phyloP scores from a whole-genome alignment of 2,888 invertebrate genomes.

The Cephus nigrinus region DNA sequence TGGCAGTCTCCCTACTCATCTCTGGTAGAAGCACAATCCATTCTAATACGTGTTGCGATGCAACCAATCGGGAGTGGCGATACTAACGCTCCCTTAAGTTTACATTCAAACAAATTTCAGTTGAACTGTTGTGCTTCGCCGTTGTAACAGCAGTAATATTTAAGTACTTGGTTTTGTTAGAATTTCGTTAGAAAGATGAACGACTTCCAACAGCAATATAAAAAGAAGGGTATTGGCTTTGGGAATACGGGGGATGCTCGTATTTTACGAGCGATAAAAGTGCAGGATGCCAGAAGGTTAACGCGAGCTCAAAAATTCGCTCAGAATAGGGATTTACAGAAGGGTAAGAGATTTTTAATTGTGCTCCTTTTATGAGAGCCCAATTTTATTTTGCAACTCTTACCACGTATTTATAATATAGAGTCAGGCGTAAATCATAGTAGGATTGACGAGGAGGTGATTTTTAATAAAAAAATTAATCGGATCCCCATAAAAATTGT shows the following conservation, averaged over 20 bases:
- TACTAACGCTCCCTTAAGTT: neutral
- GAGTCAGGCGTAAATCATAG: neutral
- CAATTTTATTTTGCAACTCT: neutral
- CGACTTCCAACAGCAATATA: slow-evolving; percentile 24
- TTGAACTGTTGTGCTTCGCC: neutral
- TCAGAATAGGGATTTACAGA: slow-evolving; percentile 20
- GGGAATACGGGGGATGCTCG: slow-evolving; percentile 15
- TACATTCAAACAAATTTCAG: neutral
- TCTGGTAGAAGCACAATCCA: neutral
- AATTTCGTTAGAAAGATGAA: slow-evolving; percentile 16
- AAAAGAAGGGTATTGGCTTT: slow-evolving; percentile 20
- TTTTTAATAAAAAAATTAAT: neutral
- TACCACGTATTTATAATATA: neutral
- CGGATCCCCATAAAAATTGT: neutral
- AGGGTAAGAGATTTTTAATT: neutral
- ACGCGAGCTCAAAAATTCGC: slow-evolving; percentile 24
- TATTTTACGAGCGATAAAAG: slow-evolving; percentile 22
- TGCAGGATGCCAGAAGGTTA: slow-evolving; percentile 20
- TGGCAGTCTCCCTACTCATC: no score
- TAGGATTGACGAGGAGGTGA: neutral
- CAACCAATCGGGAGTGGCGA: neutral
- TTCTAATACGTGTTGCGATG: neutral
- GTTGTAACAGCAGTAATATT: neutral
- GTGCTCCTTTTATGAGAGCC: neutral
- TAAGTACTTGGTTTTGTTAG: neutral